Base-by-base conservation (phyloP, 2,888 invertebrate species). In the Argyresthia albistria region DNA sequence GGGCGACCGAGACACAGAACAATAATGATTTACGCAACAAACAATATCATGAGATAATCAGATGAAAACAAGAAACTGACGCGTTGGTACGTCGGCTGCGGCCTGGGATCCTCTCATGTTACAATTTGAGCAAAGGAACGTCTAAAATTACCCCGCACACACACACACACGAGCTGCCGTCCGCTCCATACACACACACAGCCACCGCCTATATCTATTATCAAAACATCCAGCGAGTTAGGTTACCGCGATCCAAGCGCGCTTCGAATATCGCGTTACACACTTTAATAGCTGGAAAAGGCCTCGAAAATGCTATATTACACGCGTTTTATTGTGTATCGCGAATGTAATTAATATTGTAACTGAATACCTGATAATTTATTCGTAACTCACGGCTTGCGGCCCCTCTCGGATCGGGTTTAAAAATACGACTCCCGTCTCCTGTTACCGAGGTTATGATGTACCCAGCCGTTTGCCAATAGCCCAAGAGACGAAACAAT, bases 271-370 rank as follows among this genome's bases (percentile, higher is more conserved):
- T 87, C 87, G 76, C 75, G 69, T 87, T 87, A 82, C 87, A 84
- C 79, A 81, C 86, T 86, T 87, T 87, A 87, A 87, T 87, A 84
- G 86, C 82, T 86, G 86, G 86, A 87, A 87, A 86, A 86, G 86
- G 83, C 87, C 87, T 84, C 87, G 83, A 86, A 86, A 87, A 83
- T 79, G 81, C 82, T 82, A 86, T 83, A 86, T 86, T 83, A 86
- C 82, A 84, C 82, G 83, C 77, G 77, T 83, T 84, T 84, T 86
- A 82, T 86, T 84, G 79, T 82, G 70, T 81, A 81, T 82, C 73
- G 82, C 82, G 70, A 82, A 80, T 77, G 83, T 84, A 84, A 86
- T 87, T 87, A 87, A 87, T 84, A 82, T 76, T 71, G 81, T 78
- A 86, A 86, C 71, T 66, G 66, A 73, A 87, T 66, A 80, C 80